A percentile compares a stretch with the other conserved stretches of the same genome.
These are phyloP conservation scores for Caenorhabditis virilis DNA, from an alignment of 2,888 invertebrate genomes.

Conservation along the genomic window DNA sequence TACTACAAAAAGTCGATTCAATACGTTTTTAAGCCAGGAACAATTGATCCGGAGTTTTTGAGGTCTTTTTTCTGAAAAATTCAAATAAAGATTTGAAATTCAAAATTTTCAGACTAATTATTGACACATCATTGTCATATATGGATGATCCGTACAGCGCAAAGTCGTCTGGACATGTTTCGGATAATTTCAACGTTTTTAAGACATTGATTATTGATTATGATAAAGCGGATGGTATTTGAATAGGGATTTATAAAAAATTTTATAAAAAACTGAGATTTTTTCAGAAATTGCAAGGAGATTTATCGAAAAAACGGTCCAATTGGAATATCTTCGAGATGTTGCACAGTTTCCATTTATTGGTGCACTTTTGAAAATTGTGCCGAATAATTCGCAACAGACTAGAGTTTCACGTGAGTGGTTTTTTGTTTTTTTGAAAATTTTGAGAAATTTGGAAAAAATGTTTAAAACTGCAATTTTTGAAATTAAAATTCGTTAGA, in stretches of 20 bases:
- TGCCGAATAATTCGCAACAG: neutral
- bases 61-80: slow-evolving; percentile 1
- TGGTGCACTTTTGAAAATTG: slow-evolving; percentile 37
- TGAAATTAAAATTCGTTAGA: neutral
- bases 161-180: neutral
- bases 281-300: slow-evolving; percentile 37
- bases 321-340: slow-evolving; percentile 36
- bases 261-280: neutral
- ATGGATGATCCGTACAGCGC: slow-evolving; percentile 1
- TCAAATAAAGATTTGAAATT: neutral
- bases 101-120: neutral
- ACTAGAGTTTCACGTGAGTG: neutral
- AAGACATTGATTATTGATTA: slow-evolving; percentile 1
- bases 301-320: slow-evolving; percentile 36
- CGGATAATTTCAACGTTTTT: neutral
- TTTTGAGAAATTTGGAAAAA: too few relatives aligned
- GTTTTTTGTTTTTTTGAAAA: neutral
- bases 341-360: slow-evolving; percentile 59
- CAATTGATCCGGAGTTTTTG: slow-evolving; percentile 5
- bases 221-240: neutral
- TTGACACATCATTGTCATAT: neutral
- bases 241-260: neutral
- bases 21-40: slow-evolving; percentile 3
- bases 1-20: neutral
- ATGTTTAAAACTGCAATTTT: too few relatives aligned